phyloP scores from a whole-genome alignment of 2,888 invertebrate genomes.

The Ephialtes manifestator region DNA sequence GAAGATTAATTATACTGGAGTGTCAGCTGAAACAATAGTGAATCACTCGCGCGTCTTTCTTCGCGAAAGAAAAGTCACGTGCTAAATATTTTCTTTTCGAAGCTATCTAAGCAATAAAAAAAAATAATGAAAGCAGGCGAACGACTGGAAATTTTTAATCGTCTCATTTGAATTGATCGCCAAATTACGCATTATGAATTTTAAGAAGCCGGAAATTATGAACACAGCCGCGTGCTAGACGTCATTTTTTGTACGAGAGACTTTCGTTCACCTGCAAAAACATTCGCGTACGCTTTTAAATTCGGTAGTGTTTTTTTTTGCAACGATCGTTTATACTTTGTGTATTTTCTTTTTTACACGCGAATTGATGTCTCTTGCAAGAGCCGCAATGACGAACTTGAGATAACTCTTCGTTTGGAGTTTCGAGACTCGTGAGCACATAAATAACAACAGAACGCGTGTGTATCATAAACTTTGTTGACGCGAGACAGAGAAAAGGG shows the following conservation, averaged over 20 bases:
- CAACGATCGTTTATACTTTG: background rate
- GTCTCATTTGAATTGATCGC: background rate
- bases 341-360: background rate
- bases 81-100: conserved; percentile 4
- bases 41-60: background rate
- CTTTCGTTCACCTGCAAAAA: conserved; percentile 35
- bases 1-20: conserved; percentile 12
- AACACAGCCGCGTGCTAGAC: background rate
- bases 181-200: background rate
- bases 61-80: background rate
- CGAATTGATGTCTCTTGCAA: background rate
- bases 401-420: conserved; percentile 12
- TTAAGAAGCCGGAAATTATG: background rate
- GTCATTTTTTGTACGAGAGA: background rate
- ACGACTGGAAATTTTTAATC: conserved; percentile 1
- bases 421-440: background rate
- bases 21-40: conserved; percentile 51
- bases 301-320: background rate
- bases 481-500: background rate
- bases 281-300: background rate
- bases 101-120: background rate
- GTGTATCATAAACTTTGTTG: background rate
- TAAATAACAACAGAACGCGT: conserved; percentile 8
- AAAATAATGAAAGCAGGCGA: background rate
- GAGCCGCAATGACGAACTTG: background rate